phyloP scores from a whole-genome alignment of 2,888 invertebrate genomes.

The Athetis lepigone region DNA sequence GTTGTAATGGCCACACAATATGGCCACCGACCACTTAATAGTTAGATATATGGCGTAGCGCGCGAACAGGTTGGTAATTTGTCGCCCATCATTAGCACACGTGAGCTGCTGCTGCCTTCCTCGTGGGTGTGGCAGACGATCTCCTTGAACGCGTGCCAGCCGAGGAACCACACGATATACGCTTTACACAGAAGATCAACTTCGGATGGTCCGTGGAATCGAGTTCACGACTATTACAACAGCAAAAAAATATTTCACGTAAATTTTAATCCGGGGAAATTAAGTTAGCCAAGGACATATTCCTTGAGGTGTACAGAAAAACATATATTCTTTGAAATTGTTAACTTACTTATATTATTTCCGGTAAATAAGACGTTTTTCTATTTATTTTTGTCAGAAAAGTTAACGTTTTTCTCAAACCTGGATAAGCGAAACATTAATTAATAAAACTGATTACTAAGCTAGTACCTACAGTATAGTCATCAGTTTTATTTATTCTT shows the following conservation, averaged over 20 bases:
- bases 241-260: neutral
- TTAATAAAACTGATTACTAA: no score
- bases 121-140: slow-evolving; percentile 75
- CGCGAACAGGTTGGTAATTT: slow-evolving; percentile 54
- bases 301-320: no score
- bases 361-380: no score
- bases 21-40: slow-evolving; percentile 49
- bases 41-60: slow-evolving; percentile 44
- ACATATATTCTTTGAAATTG: no score
- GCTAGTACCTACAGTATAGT: no score
- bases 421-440: no score
- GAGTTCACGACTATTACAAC: neutral
- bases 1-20: slow-evolving; percentile 31
- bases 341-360: no score
- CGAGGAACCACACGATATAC: slow-evolving; percentile 19
- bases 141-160: slow-evolving; percentile 65
- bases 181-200: slow-evolving; percentile 18
- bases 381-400: no score
- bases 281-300: no score
- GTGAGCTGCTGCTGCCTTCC: slow-evolving; percentile 67
- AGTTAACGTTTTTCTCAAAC: no score
- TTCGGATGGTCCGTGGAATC: neutral
- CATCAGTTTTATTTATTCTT: no score
- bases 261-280: no score
- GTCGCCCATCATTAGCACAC: slow-evolving; percentile 62